Base-by-base conservation (phyloP, 64 coral and sea anemone species). In the Stichodactyla helianthus region DNA sequence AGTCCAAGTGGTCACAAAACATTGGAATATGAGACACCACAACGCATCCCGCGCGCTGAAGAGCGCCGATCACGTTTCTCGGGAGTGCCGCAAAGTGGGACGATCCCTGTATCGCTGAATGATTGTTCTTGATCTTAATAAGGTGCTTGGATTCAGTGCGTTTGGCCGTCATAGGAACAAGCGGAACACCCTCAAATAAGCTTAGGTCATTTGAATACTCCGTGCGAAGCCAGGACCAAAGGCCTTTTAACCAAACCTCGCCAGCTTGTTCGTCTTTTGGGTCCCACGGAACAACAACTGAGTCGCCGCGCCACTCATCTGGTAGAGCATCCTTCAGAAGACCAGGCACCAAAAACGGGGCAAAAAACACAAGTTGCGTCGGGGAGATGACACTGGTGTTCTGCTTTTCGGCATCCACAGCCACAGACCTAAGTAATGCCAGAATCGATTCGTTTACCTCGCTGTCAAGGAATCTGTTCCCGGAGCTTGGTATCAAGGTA, bases 71-170 rank as follows among this genome's bases (percentile, higher is more conserved):
- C 55, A 92, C 89, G 59, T 79, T 88, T 71, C 94, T 82, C 51
- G 94, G 91, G 12, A 96, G 86, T 50, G 94, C 89, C n/a, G 91
- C 91, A 53, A 96, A 96, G 68, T 96, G 92, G 19, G 94, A 96
- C 12, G 94, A 96, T 52, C 94, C 87, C 53, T 96, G 91, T 59
- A 96, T 93, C 5, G 93, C 91, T 55, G 64, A 83, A 80, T 96
- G 94, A 51, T 87, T 89, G 35, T 88, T 93, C 85, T 88, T 89
- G 14, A 96, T 52, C 74, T 87, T 96, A 55, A 96, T 93, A 53
- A 96, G 82, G 52, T 31, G 77, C 26, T 90, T 84, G 22, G 81
- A 35, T 67, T 96, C 94, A 8, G 59, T 57, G 25, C 85, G 80
- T 82, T 79, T 87, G 20, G 71, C 50, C n/a, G 52, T 63, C 0